phyloP scores from a whole-genome alignment of 2,113 vertebrate species.

The Cervus canadensis region DNA sequence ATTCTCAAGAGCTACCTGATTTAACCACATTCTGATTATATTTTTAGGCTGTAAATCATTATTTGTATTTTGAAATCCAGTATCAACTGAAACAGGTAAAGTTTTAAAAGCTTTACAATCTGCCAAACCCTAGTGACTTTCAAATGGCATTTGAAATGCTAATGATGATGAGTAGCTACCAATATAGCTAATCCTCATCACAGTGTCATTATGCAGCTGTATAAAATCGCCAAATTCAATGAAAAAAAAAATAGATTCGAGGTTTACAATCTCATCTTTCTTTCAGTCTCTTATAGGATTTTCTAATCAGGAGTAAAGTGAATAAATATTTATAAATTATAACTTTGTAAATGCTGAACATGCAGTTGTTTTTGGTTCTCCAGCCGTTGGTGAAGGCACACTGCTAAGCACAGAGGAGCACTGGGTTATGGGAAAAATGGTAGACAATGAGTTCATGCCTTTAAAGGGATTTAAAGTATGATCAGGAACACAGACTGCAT shows the following conservation, averaged over 20 bases:
- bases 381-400: background rate
- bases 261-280: background rate
- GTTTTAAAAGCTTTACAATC: background rate
- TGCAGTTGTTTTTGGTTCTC: background rate
- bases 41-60: conserved; percentile 44
- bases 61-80: conserved; percentile 35
- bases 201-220: background rate
- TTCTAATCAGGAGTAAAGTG: background rate
- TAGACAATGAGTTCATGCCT: background rate
- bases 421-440: background rate
- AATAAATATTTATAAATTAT: background rate
- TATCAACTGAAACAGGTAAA: conserved; percentile 6
- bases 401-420: background rate
- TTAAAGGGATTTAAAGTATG: background rate
- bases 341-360: background rate
- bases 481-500: background rate
- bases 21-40: background rate
- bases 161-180: background rate
- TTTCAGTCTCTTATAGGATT: background rate
- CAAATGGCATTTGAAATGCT: background rate
- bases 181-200: background rate
- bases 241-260: background rate
- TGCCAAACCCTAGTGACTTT: background rate
- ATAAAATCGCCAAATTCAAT: background rate
- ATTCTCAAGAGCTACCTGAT: background rate